Conservation (phyloP, 1,140 invertebrate species). For the Drosophila leontia region DNA sequence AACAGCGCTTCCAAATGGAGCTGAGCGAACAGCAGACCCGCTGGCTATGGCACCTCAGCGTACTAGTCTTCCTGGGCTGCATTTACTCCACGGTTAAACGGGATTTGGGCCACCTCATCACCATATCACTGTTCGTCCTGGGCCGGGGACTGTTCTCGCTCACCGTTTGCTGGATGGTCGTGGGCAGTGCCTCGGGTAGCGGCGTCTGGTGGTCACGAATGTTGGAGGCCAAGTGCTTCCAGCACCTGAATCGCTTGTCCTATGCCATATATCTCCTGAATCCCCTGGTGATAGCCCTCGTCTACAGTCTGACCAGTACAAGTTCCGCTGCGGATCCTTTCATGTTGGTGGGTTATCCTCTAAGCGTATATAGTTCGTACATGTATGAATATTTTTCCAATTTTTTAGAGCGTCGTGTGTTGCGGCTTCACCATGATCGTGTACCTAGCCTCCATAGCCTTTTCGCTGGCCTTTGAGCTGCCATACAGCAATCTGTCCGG, state of each 20-base stretch:
- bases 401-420: conserved; percentile 62
- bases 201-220: conserved; percentile 79
- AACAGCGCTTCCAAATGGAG: conserved; percentile 45
- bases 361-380: too few relatives aligned
- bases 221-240: conserved; percentile 72
- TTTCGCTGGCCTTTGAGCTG: conserved; percentile 80
- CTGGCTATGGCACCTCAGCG: conserved; percentile 66
- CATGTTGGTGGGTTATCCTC: conserved; percentile 62
- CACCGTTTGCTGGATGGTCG: conserved; percentile 79
- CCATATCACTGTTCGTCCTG: conserved; percentile 67
- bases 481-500: conserved; percentile 82
- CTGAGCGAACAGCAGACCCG: conserved; percentile 61
- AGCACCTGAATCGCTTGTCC: conserved; percentile 79
- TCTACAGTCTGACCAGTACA: conserved; percentile 67
- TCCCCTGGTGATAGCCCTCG: conserved; percentile 74
- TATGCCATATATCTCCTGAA: conserved; percentile 83
- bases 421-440: conserved; percentile 76
- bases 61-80: conserved; percentile 60
- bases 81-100: conserved; percentile 77
- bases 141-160: conserved; percentile 68
- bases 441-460: conserved; percentile 73
- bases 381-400: neutral
- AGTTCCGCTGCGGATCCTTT: conserved; percentile 78
- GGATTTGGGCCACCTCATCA: conserved; percentile 63
- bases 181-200: conserved; percentile 73